phyloP scores from a whole-genome alignment of 1,140 invertebrate species.

The Tyrophagus putrescentiae region DNA sequence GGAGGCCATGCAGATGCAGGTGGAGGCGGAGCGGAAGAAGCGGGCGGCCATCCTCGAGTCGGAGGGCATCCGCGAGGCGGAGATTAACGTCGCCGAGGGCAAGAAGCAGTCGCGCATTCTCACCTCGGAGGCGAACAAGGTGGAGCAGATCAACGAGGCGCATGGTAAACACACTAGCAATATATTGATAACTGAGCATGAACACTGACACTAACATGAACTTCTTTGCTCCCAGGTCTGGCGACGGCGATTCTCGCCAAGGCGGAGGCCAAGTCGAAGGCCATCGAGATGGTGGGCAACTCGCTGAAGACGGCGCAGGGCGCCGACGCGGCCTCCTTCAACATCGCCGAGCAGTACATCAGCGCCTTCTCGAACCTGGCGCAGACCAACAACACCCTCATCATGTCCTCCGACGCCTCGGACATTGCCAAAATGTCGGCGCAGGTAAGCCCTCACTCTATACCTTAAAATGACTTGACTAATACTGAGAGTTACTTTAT shows the following conservation, averaged over 20 bases:
- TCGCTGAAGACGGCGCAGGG: slow-evolving; percentile 42
- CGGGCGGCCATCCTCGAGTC: slow-evolving; percentile 91
- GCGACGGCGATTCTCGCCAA: slow-evolving; percentile 18
- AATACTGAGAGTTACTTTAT: not conserved
- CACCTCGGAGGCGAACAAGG: slow-evolving; percentile 48
- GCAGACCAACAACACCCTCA: slow-evolving; percentile 80
- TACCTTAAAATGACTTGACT: slow-evolving; percentile 16
- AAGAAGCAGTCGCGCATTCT: slow-evolving; percentile 78
- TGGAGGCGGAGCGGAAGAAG: slow-evolving; percentile 92
- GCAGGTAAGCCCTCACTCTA: slow-evolving; percentile 22
- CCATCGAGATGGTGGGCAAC: slow-evolving; percentile 8
- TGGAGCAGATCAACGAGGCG: slow-evolving; percentile 27
- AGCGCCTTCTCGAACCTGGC: slow-evolving; percentile 80
- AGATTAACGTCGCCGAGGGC: slow-evolving; percentile 95
- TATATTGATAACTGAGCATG: not conserved
- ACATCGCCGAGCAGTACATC: slow-evolving; percentile 87
- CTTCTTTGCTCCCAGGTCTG: not conserved
- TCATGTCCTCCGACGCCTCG: slow-evolving; percentile 74
- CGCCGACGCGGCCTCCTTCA: slow-evolving; percentile 73
- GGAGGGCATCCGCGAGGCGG: slow-evolving; percentile 75
- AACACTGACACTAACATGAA: not conserved
- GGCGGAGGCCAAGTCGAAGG: slow-evolving; percentile 27
- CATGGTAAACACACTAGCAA: not conserved
- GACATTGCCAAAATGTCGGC: slow-evolving; percentile 39
- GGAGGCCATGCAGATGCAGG: slow-evolving; percentile 99